Conservation (phyloP, 2,888 invertebrate species). For the Himalopsyche kuldschensis region DNA sequence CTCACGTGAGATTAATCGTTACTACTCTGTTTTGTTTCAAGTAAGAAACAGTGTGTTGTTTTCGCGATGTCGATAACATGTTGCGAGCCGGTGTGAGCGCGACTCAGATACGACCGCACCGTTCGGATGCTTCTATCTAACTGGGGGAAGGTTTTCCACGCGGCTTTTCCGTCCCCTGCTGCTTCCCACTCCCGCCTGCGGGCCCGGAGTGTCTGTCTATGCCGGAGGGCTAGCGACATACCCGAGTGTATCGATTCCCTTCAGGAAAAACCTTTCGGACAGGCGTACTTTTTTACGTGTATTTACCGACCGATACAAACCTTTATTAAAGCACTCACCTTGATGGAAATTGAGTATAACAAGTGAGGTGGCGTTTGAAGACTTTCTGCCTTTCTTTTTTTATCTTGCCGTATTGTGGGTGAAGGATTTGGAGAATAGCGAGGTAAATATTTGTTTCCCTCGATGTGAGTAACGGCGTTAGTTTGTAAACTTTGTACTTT, state of each 20-base stretch:
- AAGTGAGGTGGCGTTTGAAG: not conserved
- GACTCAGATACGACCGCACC: slow-evolving; percentile 21
- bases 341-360: slow-evolving; percentile 23
- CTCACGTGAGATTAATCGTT: slow-evolving; percentile 11
- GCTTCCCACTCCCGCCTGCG: slow-evolving; percentile 13
- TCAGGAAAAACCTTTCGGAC: slow-evolving; percentile 27
- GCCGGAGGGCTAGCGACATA: slow-evolving; percentile 16
- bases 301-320: slow-evolving; percentile 23
- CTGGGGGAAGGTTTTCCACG: slow-evolving; percentile 35
- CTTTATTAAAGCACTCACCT: slow-evolving; percentile 31
- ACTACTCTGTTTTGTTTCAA: not conserved
- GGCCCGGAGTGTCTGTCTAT: slow-evolving; percentile 28
- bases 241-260: slow-evolving; percentile 37
- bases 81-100: slow-evolving; percentile 2
- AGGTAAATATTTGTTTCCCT: not conserved
- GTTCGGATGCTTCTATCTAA: slow-evolving; percentile 19
- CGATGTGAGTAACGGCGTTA: not conserved
- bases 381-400: not conserved
- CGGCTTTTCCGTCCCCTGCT: slow-evolving; percentile 17
- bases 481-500: not conserved
- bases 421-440: not conserved
- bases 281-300: slow-evolving; percentile 26
- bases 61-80: slow-evolving; percentile 28
- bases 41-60: slow-evolving; percentile 2
- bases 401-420: not conserved